phyloP scores from a whole-genome alignment of 2,797 vertebrate genomes.

The Crenuchus spilurus region DNA sequence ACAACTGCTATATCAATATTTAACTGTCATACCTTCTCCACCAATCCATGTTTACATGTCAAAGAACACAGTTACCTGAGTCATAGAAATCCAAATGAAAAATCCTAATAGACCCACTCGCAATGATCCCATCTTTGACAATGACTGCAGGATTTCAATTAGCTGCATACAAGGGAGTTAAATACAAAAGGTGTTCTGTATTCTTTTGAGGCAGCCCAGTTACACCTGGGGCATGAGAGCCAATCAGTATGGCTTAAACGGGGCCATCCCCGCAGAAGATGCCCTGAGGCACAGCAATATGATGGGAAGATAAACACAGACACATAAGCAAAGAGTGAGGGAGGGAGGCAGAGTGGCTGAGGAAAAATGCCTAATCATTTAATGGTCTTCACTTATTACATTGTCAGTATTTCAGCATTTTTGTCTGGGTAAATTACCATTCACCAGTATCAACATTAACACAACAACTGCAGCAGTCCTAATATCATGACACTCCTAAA shows the following conservation, averaged over 20 bases:
- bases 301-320: constrained; percentile 53
- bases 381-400: not conserved
- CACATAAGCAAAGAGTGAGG: constrained; percentile 49
- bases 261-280: constrained; percentile 61
- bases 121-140: constrained; percentile 76
- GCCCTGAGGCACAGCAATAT: constrained; percentile 62
- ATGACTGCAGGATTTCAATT: constrained; percentile 69
- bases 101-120: constrained; percentile 66
- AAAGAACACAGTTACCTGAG: constrained; percentile 70
- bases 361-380: not conserved
- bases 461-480: too few species aligned
- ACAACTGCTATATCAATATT: constrained; percentile 8
- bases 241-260: constrained; percentile 74
- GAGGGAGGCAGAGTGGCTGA: not conserved
- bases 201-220: constrained; percentile 72
- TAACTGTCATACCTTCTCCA: not conserved
- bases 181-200: constrained; percentile 73
- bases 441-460: too few species aligned
- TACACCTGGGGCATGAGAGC: constrained; percentile 60
- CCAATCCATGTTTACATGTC: not conserved
- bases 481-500: too few species aligned
- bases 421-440: too few species aligned
- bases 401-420: not conserved
- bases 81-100: constrained; percentile 71
- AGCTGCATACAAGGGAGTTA: constrained; percentile 69